These are phyloP conservation scores for Cyphomyrus discorhynchus DNA, from an alignment of 2,113 vertebrate species.

Conservation along the genomic window DNA sequence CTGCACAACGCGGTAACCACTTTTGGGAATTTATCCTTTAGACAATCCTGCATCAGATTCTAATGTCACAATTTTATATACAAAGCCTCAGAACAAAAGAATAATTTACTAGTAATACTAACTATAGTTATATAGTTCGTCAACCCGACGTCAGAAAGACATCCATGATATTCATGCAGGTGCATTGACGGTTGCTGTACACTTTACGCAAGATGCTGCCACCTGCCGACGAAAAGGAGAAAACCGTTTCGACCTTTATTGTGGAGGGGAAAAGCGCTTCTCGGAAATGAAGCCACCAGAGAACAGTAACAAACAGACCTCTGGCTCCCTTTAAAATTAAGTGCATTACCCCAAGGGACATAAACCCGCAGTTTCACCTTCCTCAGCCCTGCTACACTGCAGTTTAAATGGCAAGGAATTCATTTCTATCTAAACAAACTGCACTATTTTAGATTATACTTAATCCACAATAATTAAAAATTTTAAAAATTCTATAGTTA, in stretches of 20 bases:
- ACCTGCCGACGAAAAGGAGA: constrained; percentile 14
- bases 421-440: not conserved
- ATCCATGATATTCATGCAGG: not conserved
- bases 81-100: not conserved
- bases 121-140: not conserved
- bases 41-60: not conserved
- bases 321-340: not conserved
- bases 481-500: not conserved
- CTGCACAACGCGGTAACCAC: not conserved
- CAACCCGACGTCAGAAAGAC: not conserved
- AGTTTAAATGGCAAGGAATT: not conserved
- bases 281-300: not conserved
- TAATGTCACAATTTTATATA: not conserved
- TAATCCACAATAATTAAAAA: not conserved
- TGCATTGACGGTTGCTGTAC: not conserved
- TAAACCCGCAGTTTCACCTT: not conserved
- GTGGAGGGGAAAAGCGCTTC: not conserved
- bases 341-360: not conserved
- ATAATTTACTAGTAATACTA: not conserved
- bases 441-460: not conserved
- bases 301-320: not conserved
- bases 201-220: constrained; percentile 12
- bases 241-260: not conserved
- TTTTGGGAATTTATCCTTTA: not conserved
- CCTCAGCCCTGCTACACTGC: not conserved